phyloP scores from a whole-genome alignment of 2,797 vertebrate species.

The Cyprinodon diabolis region DNA sequence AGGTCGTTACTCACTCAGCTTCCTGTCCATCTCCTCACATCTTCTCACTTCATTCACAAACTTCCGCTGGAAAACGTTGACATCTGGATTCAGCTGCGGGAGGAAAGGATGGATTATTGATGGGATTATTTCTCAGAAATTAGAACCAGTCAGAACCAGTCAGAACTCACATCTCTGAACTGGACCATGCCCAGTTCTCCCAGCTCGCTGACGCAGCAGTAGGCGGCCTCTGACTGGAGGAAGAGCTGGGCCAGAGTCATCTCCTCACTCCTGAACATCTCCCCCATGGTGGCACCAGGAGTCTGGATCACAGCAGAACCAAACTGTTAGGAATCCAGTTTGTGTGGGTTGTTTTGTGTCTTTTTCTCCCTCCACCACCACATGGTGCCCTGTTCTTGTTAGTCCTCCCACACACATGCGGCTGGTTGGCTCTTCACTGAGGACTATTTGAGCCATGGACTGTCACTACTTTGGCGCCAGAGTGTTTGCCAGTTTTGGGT shows the following conservation, averaged over 20 bases:
- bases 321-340: no score
- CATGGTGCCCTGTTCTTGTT: no score
- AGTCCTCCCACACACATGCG: no score
- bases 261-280: slow-evolving; percentile 95
- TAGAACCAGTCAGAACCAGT: neutral
- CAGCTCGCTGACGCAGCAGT: slow-evolving; percentile 97
- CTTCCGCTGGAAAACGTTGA: slow-evolving; percentile 98
- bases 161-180: slow-evolving; percentile 92
- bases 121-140: no score
- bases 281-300: slow-evolving; percentile 84
- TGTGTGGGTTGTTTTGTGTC: no score
- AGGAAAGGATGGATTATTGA: neutral
- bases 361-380: no score
- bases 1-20: slow-evolving; percentile 87
- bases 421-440: no score
- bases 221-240: slow-evolving; percentile 94
- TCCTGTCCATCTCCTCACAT: slow-evolving; percentile 98
- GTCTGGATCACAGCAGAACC: no score
- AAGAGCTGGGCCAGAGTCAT: slow-evolving; percentile 98
- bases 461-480: no score
- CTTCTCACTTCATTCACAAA: slow-evolving; percentile 98
- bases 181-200: slow-evolving; percentile 98
- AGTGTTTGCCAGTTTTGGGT: no score
- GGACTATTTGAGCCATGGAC: no score
- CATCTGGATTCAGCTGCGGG: slow-evolving; percentile 93